Conservation (phyloP, 2,888 invertebrate genomes). For the Epistrophe grossulariae region DNA sequence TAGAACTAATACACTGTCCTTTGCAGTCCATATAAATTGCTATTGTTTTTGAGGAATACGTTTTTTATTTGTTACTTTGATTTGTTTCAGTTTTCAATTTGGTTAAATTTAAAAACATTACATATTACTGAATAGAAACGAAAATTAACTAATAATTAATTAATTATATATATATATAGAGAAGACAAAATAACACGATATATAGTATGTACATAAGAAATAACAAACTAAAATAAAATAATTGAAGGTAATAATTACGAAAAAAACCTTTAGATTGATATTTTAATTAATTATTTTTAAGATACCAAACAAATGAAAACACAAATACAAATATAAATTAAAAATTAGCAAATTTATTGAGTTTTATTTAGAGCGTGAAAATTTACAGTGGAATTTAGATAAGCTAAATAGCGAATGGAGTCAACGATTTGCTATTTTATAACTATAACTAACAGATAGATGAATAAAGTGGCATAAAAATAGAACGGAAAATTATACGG, state of each 20-base stretch:
- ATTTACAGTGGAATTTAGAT: too few species aligned
- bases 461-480: too few species aligned
- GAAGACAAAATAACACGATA: slow-evolving; percentile 35
- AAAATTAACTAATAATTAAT: slow-evolving; percentile 48
- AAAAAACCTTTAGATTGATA: slow-evolving; percentile 65
- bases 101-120: slow-evolving; percentile 21
- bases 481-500: too few species aligned
- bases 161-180: slow-evolving; percentile 7
- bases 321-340: slow-evolving; percentile 72
- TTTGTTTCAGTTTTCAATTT: slow-evolving; percentile 37
- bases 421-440: too few species aligned
- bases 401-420: too few species aligned
- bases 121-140: slow-evolving; percentile 51
- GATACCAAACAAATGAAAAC: slow-evolving; percentile 68
- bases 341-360: slow-evolving; percentile 45
- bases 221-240: slow-evolving; percentile 61
- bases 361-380: neutral
- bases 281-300: slow-evolving; percentile 75
- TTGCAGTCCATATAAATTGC: slow-evolving; percentile 44
- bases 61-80: slow-evolving; percentile 28
- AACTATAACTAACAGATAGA: too few species aligned
- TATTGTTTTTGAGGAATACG: slow-evolving; percentile 37
- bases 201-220: slow-evolving; percentile 69
- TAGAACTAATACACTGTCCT: slow-evolving; percentile 53
- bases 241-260: slow-evolving; percentile 46